Conservation (phyloP, 2,797 vertebrate species). For the Euthynnus affinis region DNA sequence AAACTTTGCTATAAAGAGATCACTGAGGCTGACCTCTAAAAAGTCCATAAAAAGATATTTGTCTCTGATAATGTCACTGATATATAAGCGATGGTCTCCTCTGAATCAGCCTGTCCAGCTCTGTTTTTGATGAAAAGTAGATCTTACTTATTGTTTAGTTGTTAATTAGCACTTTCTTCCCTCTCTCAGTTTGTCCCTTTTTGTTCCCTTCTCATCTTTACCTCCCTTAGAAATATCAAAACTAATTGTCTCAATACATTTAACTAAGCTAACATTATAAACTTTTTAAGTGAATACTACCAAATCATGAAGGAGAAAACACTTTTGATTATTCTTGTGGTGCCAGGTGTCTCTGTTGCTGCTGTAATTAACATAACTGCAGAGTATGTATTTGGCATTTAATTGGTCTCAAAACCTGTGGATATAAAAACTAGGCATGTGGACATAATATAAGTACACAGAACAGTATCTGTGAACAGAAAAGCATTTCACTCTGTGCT, state of each 20-base stretch:
- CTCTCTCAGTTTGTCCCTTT: neutral
- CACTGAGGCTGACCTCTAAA: constrained; percentile 76
- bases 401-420: no score
- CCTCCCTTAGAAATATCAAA: constrained; percentile 14
- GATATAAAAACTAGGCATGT: no score
- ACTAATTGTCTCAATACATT: neutral
- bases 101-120: constrained; percentile 38
- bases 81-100: constrained; percentile 50
- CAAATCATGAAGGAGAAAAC: neutral
- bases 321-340: neutral
- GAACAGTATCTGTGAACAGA: no score
- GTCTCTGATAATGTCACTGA: constrained; percentile 77
- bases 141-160: constrained; percentile 33
- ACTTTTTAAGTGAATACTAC: constrained; percentile 7
- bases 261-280: neutral
- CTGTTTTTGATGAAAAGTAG: constrained; percentile 13
- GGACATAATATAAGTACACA: no score
- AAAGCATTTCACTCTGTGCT: no score
- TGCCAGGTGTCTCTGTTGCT: neutral
- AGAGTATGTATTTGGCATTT: no score
- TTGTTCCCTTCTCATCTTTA: constrained; percentile 26
- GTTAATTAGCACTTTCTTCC: constrained; percentile 29
- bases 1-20: constrained; percentile 77
- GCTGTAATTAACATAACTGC: neutral
- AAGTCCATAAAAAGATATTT: constrained; percentile 80